A percentile compares a stretch with the other conserved stretches of the same genome.
Conservation (phyloP, 2,888 invertebrate genomes). For the Corbicula japonica region DNA sequence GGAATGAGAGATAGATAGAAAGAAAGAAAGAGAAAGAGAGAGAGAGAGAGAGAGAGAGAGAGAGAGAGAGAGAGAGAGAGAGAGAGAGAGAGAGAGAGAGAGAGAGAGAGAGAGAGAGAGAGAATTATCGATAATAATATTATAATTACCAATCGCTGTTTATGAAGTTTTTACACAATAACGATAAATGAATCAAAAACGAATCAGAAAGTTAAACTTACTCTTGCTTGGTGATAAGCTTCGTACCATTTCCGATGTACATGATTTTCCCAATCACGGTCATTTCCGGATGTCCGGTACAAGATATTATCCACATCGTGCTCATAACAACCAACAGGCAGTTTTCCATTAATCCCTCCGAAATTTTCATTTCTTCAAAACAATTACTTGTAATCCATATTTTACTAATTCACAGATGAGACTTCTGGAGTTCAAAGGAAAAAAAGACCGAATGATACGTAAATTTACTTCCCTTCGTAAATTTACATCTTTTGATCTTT, state of each 20-base stretch:
- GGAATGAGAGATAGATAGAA: too few species aligned
- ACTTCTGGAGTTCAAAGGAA: constrained; percentile 22
- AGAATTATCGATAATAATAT: too few species aligned
- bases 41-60: constrained; percentile 30
- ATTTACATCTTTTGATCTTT: constrained; percentile 29
- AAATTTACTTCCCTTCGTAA: constrained; percentile 17
- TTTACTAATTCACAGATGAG: constrained; percentile 7
- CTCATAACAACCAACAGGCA: constrained; percentile 14
- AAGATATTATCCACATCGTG: constrained; percentile 8
- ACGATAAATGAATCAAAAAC: neutral
- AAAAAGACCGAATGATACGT: neutral
- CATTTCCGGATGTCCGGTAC: constrained; percentile 19
- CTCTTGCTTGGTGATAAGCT: constrained; percentile 25
- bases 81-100: constrained; percentile 16
- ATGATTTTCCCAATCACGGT: constrained; percentile 30
- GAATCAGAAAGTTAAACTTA: constrained; percentile 7
- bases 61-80: constrained; percentile 11
- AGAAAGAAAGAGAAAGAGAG: constrained; percentile 35
- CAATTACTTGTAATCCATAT: constrained; percentile 16
- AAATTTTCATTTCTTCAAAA: constrained; percentile 27
- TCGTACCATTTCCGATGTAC: constrained; percentile 41
- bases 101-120: too few species aligned
- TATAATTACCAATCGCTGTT: too few species aligned
- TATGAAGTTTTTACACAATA: too few species aligned
- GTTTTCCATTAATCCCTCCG: neutral